phyloP scores from a whole-genome alignment of 2,113 vertebrate species.

The Baryphthengus martii region DNA sequence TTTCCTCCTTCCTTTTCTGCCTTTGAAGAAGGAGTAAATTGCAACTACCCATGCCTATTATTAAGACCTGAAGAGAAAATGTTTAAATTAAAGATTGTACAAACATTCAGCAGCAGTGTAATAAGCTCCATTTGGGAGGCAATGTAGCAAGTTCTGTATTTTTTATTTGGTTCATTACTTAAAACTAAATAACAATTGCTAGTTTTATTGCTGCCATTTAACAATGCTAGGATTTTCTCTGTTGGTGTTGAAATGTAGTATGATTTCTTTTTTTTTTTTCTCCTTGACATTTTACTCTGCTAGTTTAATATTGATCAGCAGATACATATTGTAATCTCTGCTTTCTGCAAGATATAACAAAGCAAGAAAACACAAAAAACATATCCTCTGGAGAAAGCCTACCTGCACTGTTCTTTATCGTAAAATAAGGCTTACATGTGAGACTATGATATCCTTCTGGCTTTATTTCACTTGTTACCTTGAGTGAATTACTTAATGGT shows the following conservation, averaged over 20 bases:
- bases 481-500: conserved; percentile 24
- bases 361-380: background rate
- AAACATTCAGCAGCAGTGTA: conserved; percentile 60
- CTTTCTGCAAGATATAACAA: conserved; percentile 29
- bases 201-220: conserved; percentile 55
- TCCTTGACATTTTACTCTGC: conserved; percentile 48
- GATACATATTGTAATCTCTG: conserved; percentile 30
- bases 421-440: conserved; percentile 2
- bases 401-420: background rate
- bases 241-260: conserved; percentile 53
- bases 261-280: conserved; percentile 50
- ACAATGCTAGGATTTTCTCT: conserved; percentile 60
- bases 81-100: conserved; percentile 70
- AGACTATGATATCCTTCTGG: background rate
- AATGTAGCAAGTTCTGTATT: conserved; percentile 64
- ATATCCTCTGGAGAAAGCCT: background rate
- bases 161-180: conserved; percentile 77
- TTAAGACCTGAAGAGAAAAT: conserved; percentile 71
- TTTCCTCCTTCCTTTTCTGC: conserved; percentile 50
- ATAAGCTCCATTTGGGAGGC: conserved; percentile 64
- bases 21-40: conserved; percentile 60
- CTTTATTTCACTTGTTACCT: conserved; percentile 28
- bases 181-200: conserved; percentile 70
- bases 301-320: conserved; percentile 63
- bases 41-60: conserved; percentile 53